Conservation (phyloP, 2,113 vertebrate species). For the Smithornis capensis region DNA sequence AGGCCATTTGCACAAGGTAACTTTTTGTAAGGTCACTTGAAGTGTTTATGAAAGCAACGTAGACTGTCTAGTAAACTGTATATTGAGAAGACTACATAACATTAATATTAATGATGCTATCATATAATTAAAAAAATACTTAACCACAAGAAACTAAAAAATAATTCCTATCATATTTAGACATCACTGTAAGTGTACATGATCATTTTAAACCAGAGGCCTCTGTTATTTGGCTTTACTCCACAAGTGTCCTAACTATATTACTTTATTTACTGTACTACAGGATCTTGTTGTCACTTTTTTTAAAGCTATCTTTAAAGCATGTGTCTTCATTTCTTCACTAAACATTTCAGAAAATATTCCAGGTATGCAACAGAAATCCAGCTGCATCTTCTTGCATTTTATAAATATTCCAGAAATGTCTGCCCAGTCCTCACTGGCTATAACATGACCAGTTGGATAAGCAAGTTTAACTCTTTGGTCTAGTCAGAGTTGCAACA, state of each 20-base stretch:
- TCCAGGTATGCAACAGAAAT: constrained; percentile 59
- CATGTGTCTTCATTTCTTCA: constrained; percentile 11
- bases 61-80: background rate
- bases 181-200: background rate
- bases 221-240: background rate
- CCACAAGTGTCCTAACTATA: background rate
- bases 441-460: constrained; percentile 41
- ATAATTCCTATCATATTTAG: background rate
- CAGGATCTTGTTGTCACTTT: background rate
- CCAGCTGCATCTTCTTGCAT: constrained; percentile 44
- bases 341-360: constrained; percentile 60
- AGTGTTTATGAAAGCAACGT: background rate
- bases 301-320: background rate
- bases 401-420: constrained; percentile 74
- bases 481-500: constrained; percentile 60
- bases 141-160: background rate
- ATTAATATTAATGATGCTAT: background rate
- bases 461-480: constrained; percentile 64
- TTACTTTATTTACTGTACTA: background rate
- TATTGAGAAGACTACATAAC: background rate
- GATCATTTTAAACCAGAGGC: background rate
- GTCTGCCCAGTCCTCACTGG: constrained; percentile 35
- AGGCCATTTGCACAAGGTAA: background rate
- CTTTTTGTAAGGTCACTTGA: background rate
- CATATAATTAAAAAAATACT: background rate